Conservation (phyloP, 2,113 vertebrate species). For the Salvelinus fontinalis region DNA sequence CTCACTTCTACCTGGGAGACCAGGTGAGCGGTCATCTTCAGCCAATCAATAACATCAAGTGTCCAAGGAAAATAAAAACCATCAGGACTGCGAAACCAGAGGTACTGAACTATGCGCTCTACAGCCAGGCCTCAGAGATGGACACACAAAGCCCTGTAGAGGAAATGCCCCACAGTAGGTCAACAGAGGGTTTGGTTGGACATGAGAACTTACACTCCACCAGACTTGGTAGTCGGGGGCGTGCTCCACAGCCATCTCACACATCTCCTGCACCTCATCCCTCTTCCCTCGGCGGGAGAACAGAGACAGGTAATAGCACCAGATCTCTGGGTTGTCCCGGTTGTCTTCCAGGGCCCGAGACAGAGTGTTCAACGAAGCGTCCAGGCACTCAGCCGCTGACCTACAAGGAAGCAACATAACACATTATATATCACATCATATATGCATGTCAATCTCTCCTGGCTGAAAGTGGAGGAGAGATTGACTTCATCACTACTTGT, state of each 20-base stretch:
- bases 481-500: too few species aligned
- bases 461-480: too few species aligned
- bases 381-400: slow-evolving; percentile 82
- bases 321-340: slow-evolving; percentile 90
- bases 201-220: slow-evolving; percentile 85
- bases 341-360: slow-evolving; percentile 94
- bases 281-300: slow-evolving; percentile 87
- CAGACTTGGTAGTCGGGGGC: slow-evolving; percentile 86
- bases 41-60: too few species aligned
- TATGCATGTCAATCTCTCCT: too few species aligned
- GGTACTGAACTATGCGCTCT: too few species aligned
- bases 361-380: slow-evolving; percentile 92
- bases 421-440: too few species aligned
- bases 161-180: too few species aligned
- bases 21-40: background rate
- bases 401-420: slow-evolving; percentile 57
- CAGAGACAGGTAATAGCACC: slow-evolving; percentile 93
- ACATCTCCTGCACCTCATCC: slow-evolving; percentile 96
- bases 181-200: background rate
- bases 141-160: too few species aligned
- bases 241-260: slow-evolving; percentile 95
- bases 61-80: too few species aligned
- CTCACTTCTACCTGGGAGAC: background rate
- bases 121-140: too few species aligned
- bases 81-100: too few species aligned